Percentiles rank a stretch among this genome's conserved stretches.
Conservation (phyloP, 2,888 invertebrate species). For the Epirrhoe tristata region DNA sequence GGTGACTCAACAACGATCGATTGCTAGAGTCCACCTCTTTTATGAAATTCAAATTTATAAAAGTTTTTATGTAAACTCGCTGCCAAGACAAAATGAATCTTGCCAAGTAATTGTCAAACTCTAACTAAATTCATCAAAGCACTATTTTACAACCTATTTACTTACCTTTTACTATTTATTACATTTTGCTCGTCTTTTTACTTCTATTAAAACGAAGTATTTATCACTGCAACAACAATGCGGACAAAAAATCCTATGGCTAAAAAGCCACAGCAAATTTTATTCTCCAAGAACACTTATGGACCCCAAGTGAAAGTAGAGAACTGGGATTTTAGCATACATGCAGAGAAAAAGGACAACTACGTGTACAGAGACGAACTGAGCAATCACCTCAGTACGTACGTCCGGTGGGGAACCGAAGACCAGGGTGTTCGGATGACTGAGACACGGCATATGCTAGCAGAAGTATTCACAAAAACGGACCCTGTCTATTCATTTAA, state of each 20-base stretch:
- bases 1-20: too few species aligned
- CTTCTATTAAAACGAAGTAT: background rate
- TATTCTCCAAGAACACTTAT: conserved; percentile 77
- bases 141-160: background rate
- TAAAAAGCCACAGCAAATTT: conserved; percentile 77
- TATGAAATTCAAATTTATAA: too few species aligned
- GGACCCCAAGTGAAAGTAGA: conserved; percentile 71
- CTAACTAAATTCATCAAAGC: too few species aligned
- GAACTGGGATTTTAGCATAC: conserved; percentile 74
- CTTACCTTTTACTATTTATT: background rate
- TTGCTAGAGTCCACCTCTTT: too few species aligned
- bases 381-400: conserved; percentile 80
- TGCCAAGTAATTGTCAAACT: background rate
- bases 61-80: too few species aligned
- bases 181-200: conserved; percentile 1
- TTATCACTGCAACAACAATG: conserved; percentile 43
- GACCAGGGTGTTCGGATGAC: conserved; percentile 71
- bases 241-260: conserved; percentile 65
- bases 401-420: conserved; percentile 72
- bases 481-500: conserved; percentile 75
- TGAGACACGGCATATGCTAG: conserved; percentile 79
- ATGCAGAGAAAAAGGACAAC: conserved; percentile 79
- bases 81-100: background rate
- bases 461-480: conserved; percentile 71
- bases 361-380: conserved; percentile 76